Evolutionary conservation across 2,888 invertebrate genomes (phyloP).

Genomic region (Leuctra nigra): DNA sequence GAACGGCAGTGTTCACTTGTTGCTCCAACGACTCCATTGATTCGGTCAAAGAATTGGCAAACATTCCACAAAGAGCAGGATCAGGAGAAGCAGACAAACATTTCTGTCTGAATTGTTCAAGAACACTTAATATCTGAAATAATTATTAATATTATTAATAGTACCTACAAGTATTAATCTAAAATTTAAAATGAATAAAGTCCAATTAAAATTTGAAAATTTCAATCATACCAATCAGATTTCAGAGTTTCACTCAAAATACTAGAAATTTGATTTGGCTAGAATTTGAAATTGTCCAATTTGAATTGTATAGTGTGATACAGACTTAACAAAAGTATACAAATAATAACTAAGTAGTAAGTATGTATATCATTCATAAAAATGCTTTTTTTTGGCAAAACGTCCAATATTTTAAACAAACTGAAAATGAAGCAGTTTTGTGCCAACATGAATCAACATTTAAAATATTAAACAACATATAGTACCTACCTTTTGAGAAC

Average conservation of each 20-base stretch:
- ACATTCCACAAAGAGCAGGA: background rate
- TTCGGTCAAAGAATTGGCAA: conserved; percentile 36
- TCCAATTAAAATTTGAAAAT: too few relatives aligned
- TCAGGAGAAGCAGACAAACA: background rate
- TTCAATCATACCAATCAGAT: too few relatives aligned
- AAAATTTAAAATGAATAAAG: too few relatives aligned
- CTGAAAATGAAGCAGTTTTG: background rate
- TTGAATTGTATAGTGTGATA: too few relatives aligned
- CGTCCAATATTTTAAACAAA: background rate
- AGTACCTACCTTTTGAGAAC: conserved; percentile 39
- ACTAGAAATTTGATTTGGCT: too few relatives aligned
- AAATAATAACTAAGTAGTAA: too few relatives aligned
- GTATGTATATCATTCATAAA: too few relatives aligned
- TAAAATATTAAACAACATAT: background rate
- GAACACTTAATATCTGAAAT: conserved; percentile 19
- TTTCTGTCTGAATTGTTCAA: conserved; percentile 14
- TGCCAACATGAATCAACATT: too few relatives aligned
- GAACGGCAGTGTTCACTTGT: conserved; percentile 56
- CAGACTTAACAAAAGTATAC: too few relatives aligned
- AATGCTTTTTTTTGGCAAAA: too few relatives aligned
- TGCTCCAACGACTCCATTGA: conserved; percentile 57
- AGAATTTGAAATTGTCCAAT: too few relatives aligned
- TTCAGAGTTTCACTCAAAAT: too few relatives aligned
- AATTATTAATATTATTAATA: background rate
- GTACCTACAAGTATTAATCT: background rate